Base-by-base conservation (phyloP, 2,888 invertebrate genomes). In the Stegophylla sp. region DNA sequence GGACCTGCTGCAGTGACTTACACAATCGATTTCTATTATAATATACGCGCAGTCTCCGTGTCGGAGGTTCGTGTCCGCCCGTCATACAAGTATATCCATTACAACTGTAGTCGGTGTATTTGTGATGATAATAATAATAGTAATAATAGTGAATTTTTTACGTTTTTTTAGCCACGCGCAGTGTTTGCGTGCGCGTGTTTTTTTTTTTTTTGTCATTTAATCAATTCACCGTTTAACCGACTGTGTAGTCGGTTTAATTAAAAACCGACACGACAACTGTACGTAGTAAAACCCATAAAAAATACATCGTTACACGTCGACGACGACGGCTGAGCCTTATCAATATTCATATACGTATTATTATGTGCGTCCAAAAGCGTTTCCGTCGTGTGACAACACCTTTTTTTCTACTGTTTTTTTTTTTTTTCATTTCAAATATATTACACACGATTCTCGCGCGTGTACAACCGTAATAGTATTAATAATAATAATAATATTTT, bases 321-420 rank as follows among this genome's bases (percentile, higher is more conserved):
- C 17, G 34, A 34, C 34, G 0, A 15, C 17, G 9, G 34, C 34
- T n/a, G n/a, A n/a, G 56, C 20, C 34, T 34, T 74, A 63, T 74
- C 63, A 74, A 74, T 74, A 74, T 74, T 74, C 74, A 74, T 51
- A 63, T 20, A 34, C 34, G 63, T 74, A n/a, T n/a, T n/a, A n/a
- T n/a, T n/a, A n/a, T n/a, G n/a, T n/a, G n/a, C n/a, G n/a, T n/a
- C n/a, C 63, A 48, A 23, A 63, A 74, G 51, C 74, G 74, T 74
- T 74, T 74, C 74, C 74, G 74, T 15, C 48, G 74, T 63, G 28
- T 34, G 61, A 74, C 74, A 74, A 74, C 51, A 51, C 63, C 63
- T 74, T 51, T 67, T 28, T 15, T 20, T n/a, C n/a, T n/a, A n/a
- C n/a, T n/a, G n/a, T n/a, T n/a, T n/a, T n/a, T n/a, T n/a, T 74